phyloP scores from a whole-genome alignment of 37 sponge, comb jelly and placozoan species.

The Geodia barretti region DNA sequence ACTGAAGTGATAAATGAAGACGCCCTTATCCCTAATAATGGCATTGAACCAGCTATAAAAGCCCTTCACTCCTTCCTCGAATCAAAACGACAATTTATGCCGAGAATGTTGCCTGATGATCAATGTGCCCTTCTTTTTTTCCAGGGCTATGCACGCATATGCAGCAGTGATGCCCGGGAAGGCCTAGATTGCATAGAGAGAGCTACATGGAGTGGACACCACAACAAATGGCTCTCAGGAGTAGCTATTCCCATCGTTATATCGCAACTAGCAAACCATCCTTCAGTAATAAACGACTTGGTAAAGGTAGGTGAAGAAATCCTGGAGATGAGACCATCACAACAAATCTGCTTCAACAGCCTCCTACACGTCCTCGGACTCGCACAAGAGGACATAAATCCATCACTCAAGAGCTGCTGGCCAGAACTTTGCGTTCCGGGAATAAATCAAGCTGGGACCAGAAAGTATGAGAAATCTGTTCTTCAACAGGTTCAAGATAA shows the following conservation, averaged over 20 bases:
- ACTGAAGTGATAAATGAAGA: background rate
- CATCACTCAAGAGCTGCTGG: constrained; percentile 34
- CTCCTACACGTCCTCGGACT: background rate
- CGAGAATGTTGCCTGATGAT: background rate
- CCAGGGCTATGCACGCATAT: background rate
- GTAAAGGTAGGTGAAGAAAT: background rate
- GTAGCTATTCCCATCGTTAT: background rate
- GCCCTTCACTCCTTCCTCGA: background rate
- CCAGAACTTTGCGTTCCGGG: constrained; percentile 32
- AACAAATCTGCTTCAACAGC: background rate
- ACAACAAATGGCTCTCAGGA: background rate
- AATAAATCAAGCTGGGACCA: constrained; percentile 9
- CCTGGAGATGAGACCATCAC: background rate
- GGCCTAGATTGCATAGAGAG: background rate
- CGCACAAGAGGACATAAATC: constrained; percentile 2
- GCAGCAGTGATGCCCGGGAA: background rate
- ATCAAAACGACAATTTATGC: background rate
- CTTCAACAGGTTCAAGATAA: constrained; percentile 29
- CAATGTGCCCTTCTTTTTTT: background rate
- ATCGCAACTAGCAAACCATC: background rate
- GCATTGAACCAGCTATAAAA: background rate
- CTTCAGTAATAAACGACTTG: background rate
- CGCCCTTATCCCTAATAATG: background rate
- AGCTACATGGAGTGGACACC: background rate
- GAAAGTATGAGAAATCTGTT: constrained; percentile 51